These are phyloP conservation scores for Porites evermanni DNA, from an alignment of 92 coral and sea anemone genomes.

Conservation along the genomic window DNA sequence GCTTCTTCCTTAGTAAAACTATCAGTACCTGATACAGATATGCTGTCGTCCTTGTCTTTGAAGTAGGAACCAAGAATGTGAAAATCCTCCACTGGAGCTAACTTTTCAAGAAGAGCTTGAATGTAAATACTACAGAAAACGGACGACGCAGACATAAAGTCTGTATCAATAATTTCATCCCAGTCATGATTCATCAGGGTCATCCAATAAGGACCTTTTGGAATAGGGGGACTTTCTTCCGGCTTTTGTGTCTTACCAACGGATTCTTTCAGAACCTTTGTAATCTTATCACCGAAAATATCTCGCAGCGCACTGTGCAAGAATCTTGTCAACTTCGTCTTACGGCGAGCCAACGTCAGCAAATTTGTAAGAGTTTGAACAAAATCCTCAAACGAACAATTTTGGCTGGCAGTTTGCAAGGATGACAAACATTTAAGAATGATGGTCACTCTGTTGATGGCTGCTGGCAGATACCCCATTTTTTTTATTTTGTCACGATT, in stretches of 20 bases:
- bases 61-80: no score
- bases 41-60: no score
- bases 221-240: no score
- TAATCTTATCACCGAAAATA: neutral
- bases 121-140: neutral
- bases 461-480: no score
- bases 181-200: neutral
- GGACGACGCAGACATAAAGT: neutral
- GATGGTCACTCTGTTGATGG: neutral
- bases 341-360: neutral
- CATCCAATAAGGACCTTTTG: no score
- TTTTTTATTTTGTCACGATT: neutral
- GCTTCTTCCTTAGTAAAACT: no score
- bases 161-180: no score
- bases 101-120: slow-evolving; percentile 4
- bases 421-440: neutral
- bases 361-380: neutral
- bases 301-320: neutral
- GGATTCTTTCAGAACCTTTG: no score
- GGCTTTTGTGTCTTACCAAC: no score
- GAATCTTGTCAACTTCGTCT: neutral
- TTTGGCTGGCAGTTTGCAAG: neutral
- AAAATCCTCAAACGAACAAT: neutral
- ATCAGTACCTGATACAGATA: no score
- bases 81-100: no score